phyloP scores from a whole-genome alignment of 2,888 invertebrate genomes.

The Esperia sulphurella region DNA sequence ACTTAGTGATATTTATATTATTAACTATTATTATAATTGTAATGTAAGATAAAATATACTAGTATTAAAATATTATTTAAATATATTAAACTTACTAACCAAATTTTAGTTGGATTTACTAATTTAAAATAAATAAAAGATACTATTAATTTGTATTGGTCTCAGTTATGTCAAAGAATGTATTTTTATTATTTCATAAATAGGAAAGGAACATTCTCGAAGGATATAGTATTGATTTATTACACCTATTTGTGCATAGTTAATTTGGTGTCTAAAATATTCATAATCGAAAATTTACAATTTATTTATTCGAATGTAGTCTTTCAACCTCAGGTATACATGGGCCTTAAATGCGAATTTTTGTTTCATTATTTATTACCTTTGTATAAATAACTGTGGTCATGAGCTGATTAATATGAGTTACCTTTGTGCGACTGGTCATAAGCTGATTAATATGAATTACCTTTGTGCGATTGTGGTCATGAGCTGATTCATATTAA shows the following conservation, averaged over 20 bases:
- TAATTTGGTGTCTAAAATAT: slow-evolving; percentile 11
- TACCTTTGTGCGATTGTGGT: no score
- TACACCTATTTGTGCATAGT: slow-evolving; percentile 17
- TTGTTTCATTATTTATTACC: no score
- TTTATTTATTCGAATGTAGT: no score
- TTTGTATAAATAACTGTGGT: no score
- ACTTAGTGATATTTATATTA: slow-evolving; percentile 59
- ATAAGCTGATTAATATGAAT: no score
- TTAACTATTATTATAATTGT: slow-evolving; percentile 26
- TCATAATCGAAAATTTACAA: no score
- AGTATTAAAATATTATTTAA: slow-evolving; percentile 42
- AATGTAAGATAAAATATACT: slow-evolving; percentile 48
- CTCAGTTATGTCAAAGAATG: slow-evolving; percentile 73
- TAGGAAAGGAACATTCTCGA: slow-evolving; percentile 26
- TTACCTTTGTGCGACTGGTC: no score
- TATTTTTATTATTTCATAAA: slow-evolving; percentile 32
- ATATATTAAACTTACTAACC: slow-evolving; percentile 43
- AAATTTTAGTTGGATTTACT: slow-evolving; percentile 56
- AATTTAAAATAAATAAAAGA: slow-evolving; percentile 18
- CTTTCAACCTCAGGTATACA: no score
- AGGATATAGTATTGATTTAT: slow-evolving; percentile 18
- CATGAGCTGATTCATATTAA: no score
- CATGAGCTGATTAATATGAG: no score
- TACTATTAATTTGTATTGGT: slow-evolving; percentile 59
- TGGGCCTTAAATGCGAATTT: no score